Conservation (phyloP, 1,140 invertebrate genomes). For the Brachionus rotundiformis region DNA sequence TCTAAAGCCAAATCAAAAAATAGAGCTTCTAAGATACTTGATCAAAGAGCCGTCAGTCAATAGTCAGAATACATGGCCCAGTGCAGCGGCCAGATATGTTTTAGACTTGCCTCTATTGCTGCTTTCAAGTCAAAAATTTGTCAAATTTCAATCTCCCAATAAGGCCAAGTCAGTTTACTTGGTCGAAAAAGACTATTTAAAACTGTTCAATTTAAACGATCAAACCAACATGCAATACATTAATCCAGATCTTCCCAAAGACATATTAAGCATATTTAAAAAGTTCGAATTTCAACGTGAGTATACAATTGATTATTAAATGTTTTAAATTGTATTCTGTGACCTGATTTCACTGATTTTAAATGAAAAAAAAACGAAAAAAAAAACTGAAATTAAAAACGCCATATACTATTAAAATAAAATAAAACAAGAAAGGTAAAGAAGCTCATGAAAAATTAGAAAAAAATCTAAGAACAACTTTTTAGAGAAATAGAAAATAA, state of each 20-base stretch:
- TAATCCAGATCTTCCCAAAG: slow-evolving; percentile 47
- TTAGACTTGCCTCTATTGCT: slow-evolving; percentile 41
- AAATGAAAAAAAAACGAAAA: not conserved
- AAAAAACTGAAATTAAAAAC: not conserved
- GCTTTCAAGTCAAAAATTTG: slow-evolving; percentile 43
- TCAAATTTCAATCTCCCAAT: slow-evolving; percentile 47
- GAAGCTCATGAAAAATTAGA: not conserved
- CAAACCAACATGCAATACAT: slow-evolving; percentile 34
- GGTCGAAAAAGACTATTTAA: slow-evolving; percentile 45
- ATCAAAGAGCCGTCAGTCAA: slow-evolving; percentile 14
- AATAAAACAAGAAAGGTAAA: slow-evolving; percentile 20
- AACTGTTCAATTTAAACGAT: slow-evolving; percentile 34
- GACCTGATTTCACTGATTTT: not conserved
- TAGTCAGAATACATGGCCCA: not conserved
- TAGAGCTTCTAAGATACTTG: slow-evolving; percentile 33
- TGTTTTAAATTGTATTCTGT: not conserved
- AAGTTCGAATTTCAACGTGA: slow-evolving; percentile 50
- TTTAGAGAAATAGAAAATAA: slow-evolving; percentile 7
- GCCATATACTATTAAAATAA: slow-evolving; percentile 17
- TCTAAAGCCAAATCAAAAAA: slow-evolving; percentile 32
- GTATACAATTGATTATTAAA: slow-evolving; percentile 21
- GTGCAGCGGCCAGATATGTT: slow-evolving; percentile 36
- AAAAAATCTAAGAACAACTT: slow-evolving; percentile 1
- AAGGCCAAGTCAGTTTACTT: slow-evolving; percentile 29
- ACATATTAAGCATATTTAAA: slow-evolving; percentile 26